Evolutionary conservation across 2,113 vertebrate genomes (phyloP), one percentile per base, ranked within the genome.

Genomic region (Jacana jacana): DNA sequence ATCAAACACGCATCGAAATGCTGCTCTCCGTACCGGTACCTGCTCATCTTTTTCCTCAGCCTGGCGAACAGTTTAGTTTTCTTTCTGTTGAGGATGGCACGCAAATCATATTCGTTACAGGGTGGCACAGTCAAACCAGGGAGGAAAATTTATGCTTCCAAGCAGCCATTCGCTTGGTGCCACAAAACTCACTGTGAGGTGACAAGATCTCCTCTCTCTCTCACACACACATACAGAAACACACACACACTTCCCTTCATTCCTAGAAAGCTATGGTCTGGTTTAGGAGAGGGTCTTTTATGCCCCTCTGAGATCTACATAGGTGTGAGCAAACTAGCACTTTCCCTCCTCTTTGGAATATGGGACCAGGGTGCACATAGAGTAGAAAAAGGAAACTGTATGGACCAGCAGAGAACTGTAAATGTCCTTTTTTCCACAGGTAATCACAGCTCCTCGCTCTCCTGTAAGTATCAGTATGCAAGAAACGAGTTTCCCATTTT

Each of bases 51-150:
- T 97, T 98, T 98, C 97, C 97, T 98, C 97, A 98, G 98, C 90
- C 98, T 97, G 86, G 98, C 98, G 98, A 98, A 98, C 92, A 98
- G 97, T 97, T 98, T 98, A 97, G 96, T 97, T 98, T 98, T 98
- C 98, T 98, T 98, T 98, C 98, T 98, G 98, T 97, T 96, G 98
- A 97, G 93, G 97, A 97, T 9, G 84, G 97, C 88, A 97, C 17
- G 81, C 48, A 90, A 96, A 97, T 96, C 92, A 90, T 94, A 86
- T 97, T 82, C 87, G 42, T 97, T 97, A 97, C 93, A 92, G 82
- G 83, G 88, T 52, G 86, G 81, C 77, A 96, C 84, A 94, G 90
- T 83, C 92, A 96, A 92, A 95, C 86, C 91, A 86, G 55, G 51
- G 82, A 95, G 88, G 84, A 93, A 95, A 94, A 88, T 83, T 94